Evolutionary conservation across 2,113 vertebrate species (phyloP), one percentile per base, ranked within the genome.

Genomic region (Gobius niger): DNA sequence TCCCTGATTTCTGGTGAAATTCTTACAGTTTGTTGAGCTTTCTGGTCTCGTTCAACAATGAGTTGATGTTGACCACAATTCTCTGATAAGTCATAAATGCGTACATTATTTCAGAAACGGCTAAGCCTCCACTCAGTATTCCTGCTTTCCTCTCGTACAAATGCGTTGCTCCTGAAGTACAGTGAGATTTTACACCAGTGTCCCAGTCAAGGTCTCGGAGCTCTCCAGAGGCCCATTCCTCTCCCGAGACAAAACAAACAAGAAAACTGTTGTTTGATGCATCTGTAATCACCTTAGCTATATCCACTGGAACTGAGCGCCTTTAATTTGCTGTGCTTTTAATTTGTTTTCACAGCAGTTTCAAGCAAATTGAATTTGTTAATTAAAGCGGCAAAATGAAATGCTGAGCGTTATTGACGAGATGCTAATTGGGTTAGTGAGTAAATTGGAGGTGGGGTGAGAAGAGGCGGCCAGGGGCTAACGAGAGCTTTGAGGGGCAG

Each of bases 341-440:
- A 98, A 99, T 98, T 98, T 98, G 96, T 98, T 99, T 98, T 99
- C 96, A 98, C 95, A 99, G 96, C 73, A 64, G 94, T 87, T 89
- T 97, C 92, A 88, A 96, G 95, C 94, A 98, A 98, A 98, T 98
- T 98, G 92, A 98, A 99, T 99, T 98, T 98, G 96, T 98, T 98
- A 99, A 98, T 98, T 98, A 98, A 98, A 96, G 95, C 95, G 90
- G 95, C 95, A 96, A 98, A 98, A 98, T 99, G 95, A 99, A 98
- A 98, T 96, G 95, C 95, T 96, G 95, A 98, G 94, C 94, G 95
- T 97, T 98, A 98, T 97, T 98, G 97, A 98, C 95, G 95, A 96
- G 94, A 96, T 97, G 95, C 94, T 97, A 96, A 98, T 96, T 96
- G 94, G 91, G 95, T 98, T 98, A 96, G 95, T 90, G 86, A 94